phyloP scores from a whole-genome alignment of 2,113 vertebrate species.

The Delphinus delphis region DNA sequence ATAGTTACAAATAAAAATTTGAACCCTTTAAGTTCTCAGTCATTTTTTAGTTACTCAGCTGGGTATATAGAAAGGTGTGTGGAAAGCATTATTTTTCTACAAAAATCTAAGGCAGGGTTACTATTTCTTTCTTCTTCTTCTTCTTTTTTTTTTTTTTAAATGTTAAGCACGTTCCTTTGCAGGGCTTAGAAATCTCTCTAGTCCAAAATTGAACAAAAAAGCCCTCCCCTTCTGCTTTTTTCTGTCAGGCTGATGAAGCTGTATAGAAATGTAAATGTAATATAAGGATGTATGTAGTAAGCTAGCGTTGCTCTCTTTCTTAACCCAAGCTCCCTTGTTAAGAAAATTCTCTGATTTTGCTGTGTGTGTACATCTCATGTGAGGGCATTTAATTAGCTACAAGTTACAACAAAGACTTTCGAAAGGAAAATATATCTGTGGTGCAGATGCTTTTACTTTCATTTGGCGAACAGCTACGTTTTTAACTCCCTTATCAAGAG shows the following conservation, averaged over 20 bases:
- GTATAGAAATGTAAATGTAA: constrained; percentile 87
- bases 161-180: constrained; percentile 81
- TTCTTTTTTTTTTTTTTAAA: constrained; percentile 62
- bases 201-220: constrained; percentile 85
- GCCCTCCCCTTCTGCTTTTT: constrained; percentile 79
- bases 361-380: constrained; percentile 21
- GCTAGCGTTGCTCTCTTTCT: constrained; percentile 59
- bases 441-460: constrained; percentile 80
- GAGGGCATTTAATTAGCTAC: constrained; percentile 79
- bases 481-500: constrained; percentile 85
- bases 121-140: constrained; percentile 60
- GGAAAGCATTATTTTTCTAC: constrained; percentile 57
- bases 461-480: constrained; percentile 70
- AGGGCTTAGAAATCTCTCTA: constrained; percentile 82
- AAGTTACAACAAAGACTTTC: constrained; percentile 78
- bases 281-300: constrained; percentile 77
- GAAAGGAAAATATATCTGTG: constrained; percentile 74
- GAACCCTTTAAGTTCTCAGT: not conserved
- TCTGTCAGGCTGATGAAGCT: constrained; percentile 82
- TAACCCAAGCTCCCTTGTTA: constrained; percentile 68
- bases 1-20: not conserved
- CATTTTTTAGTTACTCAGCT: not conserved
- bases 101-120: not conserved
- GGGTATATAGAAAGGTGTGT: constrained; percentile 69
- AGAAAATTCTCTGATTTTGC: constrained; percentile 76